Base-by-base conservation (phyloP, 2,797 vertebrate genomes). In the Catostomus latipinnis region DNA sequence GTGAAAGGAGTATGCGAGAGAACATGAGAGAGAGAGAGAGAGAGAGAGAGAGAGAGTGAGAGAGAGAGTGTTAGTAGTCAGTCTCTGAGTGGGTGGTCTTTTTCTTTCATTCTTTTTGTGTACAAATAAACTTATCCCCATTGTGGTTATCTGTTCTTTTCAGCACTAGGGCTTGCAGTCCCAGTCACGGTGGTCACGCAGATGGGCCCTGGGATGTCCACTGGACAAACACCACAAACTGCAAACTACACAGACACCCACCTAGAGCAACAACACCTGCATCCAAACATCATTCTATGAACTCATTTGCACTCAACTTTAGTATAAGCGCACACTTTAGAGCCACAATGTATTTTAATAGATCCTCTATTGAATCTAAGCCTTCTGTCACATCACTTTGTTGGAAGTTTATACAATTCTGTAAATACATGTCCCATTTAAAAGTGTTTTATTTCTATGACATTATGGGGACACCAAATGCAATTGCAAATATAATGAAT, bases 41-140 rank as follows among this genome's bases (percentile, higher is more conserved):
- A 58, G 58, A 87, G 79, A 84, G 76, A 65, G 85, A 66, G 61
- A 58, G 58, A 87, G 79, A 84, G 78, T 62, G 85, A 66, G 79
- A 67, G 18, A 81, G 52, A 18, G 90, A 89, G 87, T 90, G 90
- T 90, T 90, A 91, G 90, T 92, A 89, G 91, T 92, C 88, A 92
- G 90, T 91, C 87, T 93, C 94, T 90, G 89, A 85, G 93, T 95
- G 94, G 95, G 94, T 96, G 94, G 95, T 94, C 92, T 75, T 82
- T 86, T 72, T 74, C 83, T 80, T 76, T 72, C 74, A 81, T 88
- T 89, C 90, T 91, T 92, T 92, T 91, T 94, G 93, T 94, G 91
- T 94, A 94, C 93, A 94, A 94, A 95, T 94, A 94, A 94, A 94
- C 91, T 88, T 91, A 93, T 90, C 90, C 91, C 92, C 88, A 91